Conservation (phyloP, 2,797 vertebrate genomes). For the Pipistrellus nathusii region DNA sequence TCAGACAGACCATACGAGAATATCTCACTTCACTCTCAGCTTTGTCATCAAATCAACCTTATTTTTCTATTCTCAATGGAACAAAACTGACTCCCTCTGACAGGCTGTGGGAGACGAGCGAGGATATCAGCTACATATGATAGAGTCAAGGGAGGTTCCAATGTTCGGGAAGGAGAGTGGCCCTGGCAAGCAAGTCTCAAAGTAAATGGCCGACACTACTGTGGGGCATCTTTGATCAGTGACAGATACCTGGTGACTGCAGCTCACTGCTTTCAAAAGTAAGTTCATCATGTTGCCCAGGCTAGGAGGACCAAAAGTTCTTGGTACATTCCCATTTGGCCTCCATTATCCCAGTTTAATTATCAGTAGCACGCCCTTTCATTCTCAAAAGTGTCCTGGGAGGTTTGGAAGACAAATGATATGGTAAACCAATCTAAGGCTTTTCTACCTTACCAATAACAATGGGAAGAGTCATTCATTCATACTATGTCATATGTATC, state of each 20-base stretch:
- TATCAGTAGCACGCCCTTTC: not conserved
- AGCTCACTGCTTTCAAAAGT: constrained; percentile 96
- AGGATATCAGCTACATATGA: constrained; percentile 82
- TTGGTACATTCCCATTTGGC: not conserved
- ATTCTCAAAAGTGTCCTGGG: not conserved
- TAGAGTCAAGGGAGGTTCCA: constrained; percentile 91
- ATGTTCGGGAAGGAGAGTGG: constrained; percentile 91
- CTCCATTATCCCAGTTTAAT: not conserved
- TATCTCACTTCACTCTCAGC: not conserved
- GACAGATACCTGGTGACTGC: constrained; percentile 93
- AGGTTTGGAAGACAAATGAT: not conserved
- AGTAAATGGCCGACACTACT: constrained; percentile 90
- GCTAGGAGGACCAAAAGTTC: not conserved
- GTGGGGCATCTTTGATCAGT: constrained; percentile 94
- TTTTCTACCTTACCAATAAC: not conserved
- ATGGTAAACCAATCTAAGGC: not conserved
- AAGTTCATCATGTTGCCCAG: constrained; percentile 65
- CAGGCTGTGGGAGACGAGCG: constrained; percentile 88
- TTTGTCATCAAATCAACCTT: not conserved
- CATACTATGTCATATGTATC: not conserved
- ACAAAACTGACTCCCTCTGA: constrained; percentile 15
- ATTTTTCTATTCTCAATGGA: constrained; percentile 6
- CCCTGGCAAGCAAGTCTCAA: constrained; percentile 97
- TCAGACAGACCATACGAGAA: not conserved
- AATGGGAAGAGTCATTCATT: not conserved